Evolutionary conservation across 2,797 vertebrate species (phyloP), one percentile per base, ranked within the genome.

Genomic region (Steatocranus sp.): DNA sequence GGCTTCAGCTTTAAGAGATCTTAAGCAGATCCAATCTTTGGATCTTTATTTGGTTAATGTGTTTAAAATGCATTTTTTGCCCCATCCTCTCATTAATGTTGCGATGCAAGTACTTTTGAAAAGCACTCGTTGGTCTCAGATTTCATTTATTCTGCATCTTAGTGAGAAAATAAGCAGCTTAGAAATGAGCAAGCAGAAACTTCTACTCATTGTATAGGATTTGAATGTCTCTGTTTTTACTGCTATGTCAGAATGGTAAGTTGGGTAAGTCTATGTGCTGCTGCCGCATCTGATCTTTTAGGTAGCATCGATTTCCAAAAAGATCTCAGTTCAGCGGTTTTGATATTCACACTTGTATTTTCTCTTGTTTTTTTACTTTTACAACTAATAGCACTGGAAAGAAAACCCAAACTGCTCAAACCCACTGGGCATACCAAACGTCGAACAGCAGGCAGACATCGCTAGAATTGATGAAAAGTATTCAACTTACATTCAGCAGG

Each of bases 331-430:
- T 66, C 61, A 25, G 36, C 14, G 3, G 61, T 41, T 66, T 25
- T 66, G 61, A 66, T 66, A 3, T 66, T 38, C 20, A 38, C 34
- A 23, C n/a, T 66, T 61, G 0, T n/a, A 61, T 56, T 56, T 56
- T 56, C 0, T 56, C 53, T 30, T 66, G 25, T 25, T 66, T 41
- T 41, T 68, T 68, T 25, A 68, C 20, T 11, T 25, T 43, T 43
- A 68, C 36, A 14, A 41, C 61, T 66, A 36, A 66, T 15, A 41
- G 36, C 36, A 41, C 20, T 68, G 27, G 0, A 1, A 18, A 32
- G 0, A 11, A 58, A 32, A 0, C 0, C 5, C 4, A 34, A 61
- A n/a, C 56, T 11, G 4, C 30, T 58, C 30, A 58, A 58, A 58
- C 54, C 54, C 54, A 6, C 2, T 34, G 56, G 56, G 30, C 30